Evolutionary conservation across 2,113 vertebrate genomes (phyloP), one percentile per base, ranked within the genome.

Genomic region (Ammodytes marinus): DNA sequence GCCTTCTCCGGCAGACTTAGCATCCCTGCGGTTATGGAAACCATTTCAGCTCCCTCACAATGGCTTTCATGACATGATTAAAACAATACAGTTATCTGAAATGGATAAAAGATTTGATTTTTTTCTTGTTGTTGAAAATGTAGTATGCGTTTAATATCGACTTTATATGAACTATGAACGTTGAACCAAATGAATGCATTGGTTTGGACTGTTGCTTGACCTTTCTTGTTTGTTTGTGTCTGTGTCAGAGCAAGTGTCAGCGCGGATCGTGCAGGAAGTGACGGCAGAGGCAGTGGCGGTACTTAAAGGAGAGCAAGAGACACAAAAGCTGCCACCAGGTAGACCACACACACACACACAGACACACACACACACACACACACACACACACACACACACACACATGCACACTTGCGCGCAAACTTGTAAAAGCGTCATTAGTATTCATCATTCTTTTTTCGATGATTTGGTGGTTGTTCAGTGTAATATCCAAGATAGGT

Each of bases 231-330:
- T 78, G 15, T 79, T 4, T 71, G 15, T 77, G 45, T 85, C 7
- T 85, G 27, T 76, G 35, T 84, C 94, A 99, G 98, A 99, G 87
- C 98, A 99, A 95, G 97, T 99, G 84, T 99, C 98, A 59, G 98
- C 98, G 0, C 96, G 98, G 88, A 99, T 99, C 89, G 98, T 99
- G 77, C 97, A 99, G 95, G 98, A 99, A 92, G 98, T 99, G 88
- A 99, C 98, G 4, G 98, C 98, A 14, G 98, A 99, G 93, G 98
- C 98, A 79, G 98, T 99, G 84, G 98, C 98, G 0, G 98, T 99
- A 52, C 96, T 99, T 89, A 99, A 98, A 94, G 97, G 97, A 5
- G 98, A 99, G 91, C 98, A 99, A 92, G 98, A 98, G 80, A 96
- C 96, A 55, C 97, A 96, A 88, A 94, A 96, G 87, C 95, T 97